Base-by-base conservation (phyloP, 1,140 invertebrate species). In the Chironomus striatipennis region DNA sequence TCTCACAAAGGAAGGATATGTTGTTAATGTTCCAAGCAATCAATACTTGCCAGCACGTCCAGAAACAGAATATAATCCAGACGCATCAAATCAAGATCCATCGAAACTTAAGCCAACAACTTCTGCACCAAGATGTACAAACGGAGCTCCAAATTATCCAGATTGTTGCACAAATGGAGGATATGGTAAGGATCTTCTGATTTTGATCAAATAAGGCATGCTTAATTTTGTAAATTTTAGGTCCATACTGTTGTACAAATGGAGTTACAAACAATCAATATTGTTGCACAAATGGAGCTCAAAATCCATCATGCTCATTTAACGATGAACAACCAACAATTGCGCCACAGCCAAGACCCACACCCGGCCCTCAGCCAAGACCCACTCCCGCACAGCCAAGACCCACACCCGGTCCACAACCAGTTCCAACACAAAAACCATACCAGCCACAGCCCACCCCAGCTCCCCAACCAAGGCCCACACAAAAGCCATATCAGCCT, bases 1-100 rank as follows among this genome's bases (percentile, higher is more conserved):
- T 57, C 47, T 57, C 47, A 57, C 47, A 57, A 57, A 57, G n/a
- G 47, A 57, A 57, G 47, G 47, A 12, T 57, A 57, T 57, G 47
- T 57, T 15, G 47, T 57, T 10, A 57, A 57, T 57, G 47, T 57
- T n/a, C 47, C 47, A 57, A 57, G 47, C 47, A 57, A 57, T 57
- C 47, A 57, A 15, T 57, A 57, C 12, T 57, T 57, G 12, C 47
- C 47, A 15, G 9, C 47, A 57, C 12, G 47, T n/a, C 47, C 47
- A 57, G 47, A 57, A n/a, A 12, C 47, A 57, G 47, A 57, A 57
- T 57, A 12, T 15, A 57, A 57, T 57, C 47, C 47, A 12, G 47
- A 57, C 15, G 47, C 47, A n/a, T 57, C 47, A 15, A 57, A 57
- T 57, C 47, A 57, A 57, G 47, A 57, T 15, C 4, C 47, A n/a